Base-by-base conservation (phyloP, 2,113 vertebrate genomes). In the Dicaeum eximium region DNA sequence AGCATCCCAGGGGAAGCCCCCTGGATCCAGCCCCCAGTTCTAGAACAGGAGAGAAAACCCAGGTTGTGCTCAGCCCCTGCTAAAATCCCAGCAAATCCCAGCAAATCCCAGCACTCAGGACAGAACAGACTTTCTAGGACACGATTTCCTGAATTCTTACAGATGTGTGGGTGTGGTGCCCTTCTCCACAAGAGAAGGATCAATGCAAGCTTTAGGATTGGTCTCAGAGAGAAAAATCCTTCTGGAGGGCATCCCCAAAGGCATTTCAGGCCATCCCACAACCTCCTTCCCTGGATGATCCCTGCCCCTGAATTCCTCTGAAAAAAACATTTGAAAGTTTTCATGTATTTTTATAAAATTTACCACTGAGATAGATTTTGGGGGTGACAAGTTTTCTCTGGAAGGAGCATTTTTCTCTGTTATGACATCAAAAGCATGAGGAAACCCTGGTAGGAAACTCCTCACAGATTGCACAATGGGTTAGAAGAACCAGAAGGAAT, bases 261-360 rank as follows among this genome's bases (percentile, higher is more conserved):
- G 35, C 45, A 61, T 35, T 38, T 53, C 65, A 66, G 50, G 16
- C n/a, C 19, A 4, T 20, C 27, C 56, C 71, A 37, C 15, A 51
- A 1, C 25, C 33, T 71, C 37, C 27, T 62, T 45, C 24, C 56
- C 50, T 30, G 7, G 11, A 33, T 9, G 15, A 83, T 45, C 28
- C 12, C 47, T 57, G 40, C 8, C 9, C 23, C 21, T 73, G 8
- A 20, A 65, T 13, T 40, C 25, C 20, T 48, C 44, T 37, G n/a
- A 21, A 42, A 4, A 71, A 28, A n/a, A 0, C 1, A 6, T 23
- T 42, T 11, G 0, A 1, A 40, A 10, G 2, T 2, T 71, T 47
- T 28, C 1, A 27, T 17, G 14, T 4, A 2, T 28, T 56, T 66
- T 44, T 50, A 27, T 33, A 22, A 51, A 42, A 42, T 58, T 44